Evolutionary conservation across 2,797 vertebrate species (phyloP), one percentile per base, ranked within the genome.

Genomic region (Nannoperca obscura): DNA sequence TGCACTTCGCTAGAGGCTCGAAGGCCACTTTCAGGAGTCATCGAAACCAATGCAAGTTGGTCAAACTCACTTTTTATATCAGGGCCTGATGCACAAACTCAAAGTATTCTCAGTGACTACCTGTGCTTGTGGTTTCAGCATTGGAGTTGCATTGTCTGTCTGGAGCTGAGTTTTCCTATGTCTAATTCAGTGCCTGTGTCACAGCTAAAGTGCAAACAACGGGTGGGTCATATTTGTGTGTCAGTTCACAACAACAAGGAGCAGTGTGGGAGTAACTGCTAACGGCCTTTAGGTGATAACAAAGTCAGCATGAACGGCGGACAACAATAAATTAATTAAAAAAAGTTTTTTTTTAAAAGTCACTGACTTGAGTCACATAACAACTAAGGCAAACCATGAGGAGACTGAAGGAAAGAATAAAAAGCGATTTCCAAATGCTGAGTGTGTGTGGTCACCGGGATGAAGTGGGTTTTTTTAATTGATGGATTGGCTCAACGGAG

Each of bases 151-250:
- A 68, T 80, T 61, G 49, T 85, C 78, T 85, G 82, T 82, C 72
- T 71, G 76, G 67, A 78, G 74, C 58, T 49, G 65, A 71, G 57
- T 46, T 73, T 78, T 80, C 82, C 80, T 81, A 71, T 68, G 64
- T 78, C 76, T 81, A 57, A 38, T 66, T 92, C 90, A 93, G 92
- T 91, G 92, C 93, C 88, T 81, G 82, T 86, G 87, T 89, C 90
- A 87, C 84, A 83, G 85, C 83, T 85, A 77, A 92, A 92, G 90
- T 93, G 88, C 90, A 93, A 91, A 81, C 63, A 65, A 67, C 22
- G 55, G 50, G 72, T 63, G 78, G 74, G 81, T 85, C 64, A 64
- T 71, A 24, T 74, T 81, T 81, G 60, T 74, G 71, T 78, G 83
- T 89, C 65, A 78, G 74, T 79, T 89, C 65, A 86, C 77, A 79